Evolutionary conservation across 2,888 invertebrate genomes (phyloP), one percentile per base, ranked within the genome.

Genomic region (Lasius platythorax): DNA sequence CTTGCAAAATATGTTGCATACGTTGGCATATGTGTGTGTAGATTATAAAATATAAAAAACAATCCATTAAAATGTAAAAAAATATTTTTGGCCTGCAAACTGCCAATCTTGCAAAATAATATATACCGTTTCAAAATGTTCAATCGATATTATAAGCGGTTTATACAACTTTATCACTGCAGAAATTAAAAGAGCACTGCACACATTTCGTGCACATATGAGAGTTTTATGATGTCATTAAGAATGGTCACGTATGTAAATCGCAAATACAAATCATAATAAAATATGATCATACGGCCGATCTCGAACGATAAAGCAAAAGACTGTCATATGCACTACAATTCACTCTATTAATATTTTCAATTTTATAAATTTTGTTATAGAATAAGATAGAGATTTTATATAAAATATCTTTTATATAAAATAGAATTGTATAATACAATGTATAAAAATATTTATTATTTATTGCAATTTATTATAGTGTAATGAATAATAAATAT

Each of bases 271-370:
- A 43, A 43, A 43, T 43, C 12, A 43, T 43, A 12, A 43, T 85
- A 89, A 82, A 85, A 89, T 87, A 87, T 53, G 23, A 75, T 23
- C n/a, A n/a, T 43, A n/a, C 12, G 11, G 6, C n/a, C n/a, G 18
- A 58, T 18, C 30, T 75, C 1, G 3, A 46, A 18, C n/a, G 58
- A 76, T 83, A 61, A 83, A 61, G 11, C 56, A 23, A 68, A 33
- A 28, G 5, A 18, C 1, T 33, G 30, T 11, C 18, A 11, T 30
- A 5, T 18, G 18, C 30, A 61, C 1, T 58, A 15, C 3, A 73
- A 43, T 72, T 40, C 11, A 28, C 12, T 23, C 23, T 23, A 11
- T 37, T 72, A 4, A 11, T 33, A 4, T 33, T 2, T 33, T 33
- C 4, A 33, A 33, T 33, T 33, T 33, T 43, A 43, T 63, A 40